Percentiles rank a stretch among this genome's conserved stretches.
Conservation (phyloP, 2,797 vertebrate species). For the Pagetopsis macropterus region DNA sequence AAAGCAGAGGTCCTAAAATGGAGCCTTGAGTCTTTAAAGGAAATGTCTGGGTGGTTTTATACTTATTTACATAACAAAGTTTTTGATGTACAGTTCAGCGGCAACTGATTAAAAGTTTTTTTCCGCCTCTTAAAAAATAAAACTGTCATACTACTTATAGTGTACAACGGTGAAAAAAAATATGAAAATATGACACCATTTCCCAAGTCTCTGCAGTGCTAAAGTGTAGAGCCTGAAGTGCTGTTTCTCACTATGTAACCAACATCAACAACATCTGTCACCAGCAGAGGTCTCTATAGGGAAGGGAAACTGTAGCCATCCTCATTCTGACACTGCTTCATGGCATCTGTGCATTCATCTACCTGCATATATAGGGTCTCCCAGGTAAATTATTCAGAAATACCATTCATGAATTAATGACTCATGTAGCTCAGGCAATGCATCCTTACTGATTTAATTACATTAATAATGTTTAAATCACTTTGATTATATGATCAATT, state of each 20-base stretch:
- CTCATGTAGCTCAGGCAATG: conserved; percentile 12
- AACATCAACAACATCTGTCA: not conserved
- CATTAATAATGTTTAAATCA: conserved; percentile 31
- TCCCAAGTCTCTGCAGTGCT: not conserved
- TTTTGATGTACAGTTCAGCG: no score
- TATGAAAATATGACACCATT: not conserved
- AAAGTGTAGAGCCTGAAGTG: not conserved
- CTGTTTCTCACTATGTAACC: not conserved
- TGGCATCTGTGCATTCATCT: not conserved
- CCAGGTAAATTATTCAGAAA: not conserved
- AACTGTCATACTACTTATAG: not conserved
- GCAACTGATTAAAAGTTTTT: no score
- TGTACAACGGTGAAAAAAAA: not conserved
- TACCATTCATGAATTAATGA: not conserved
- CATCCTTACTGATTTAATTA: conserved; percentile 46
- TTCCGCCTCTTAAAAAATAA: accelerated
- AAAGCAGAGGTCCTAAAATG: no score
- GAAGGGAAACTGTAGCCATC: not conserved
- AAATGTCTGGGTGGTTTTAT: no score
- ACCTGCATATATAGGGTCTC: no score
- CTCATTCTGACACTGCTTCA: not conserved
- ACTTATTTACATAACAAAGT: no score
- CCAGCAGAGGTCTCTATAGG: conserved; percentile 67
- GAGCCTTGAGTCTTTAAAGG: no score
- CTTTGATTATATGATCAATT: conserved; percentile 30